Evolutionary conservation across 2,888 invertebrate species (phyloP).

Genomic region (Chelonus formosanus): DNA sequence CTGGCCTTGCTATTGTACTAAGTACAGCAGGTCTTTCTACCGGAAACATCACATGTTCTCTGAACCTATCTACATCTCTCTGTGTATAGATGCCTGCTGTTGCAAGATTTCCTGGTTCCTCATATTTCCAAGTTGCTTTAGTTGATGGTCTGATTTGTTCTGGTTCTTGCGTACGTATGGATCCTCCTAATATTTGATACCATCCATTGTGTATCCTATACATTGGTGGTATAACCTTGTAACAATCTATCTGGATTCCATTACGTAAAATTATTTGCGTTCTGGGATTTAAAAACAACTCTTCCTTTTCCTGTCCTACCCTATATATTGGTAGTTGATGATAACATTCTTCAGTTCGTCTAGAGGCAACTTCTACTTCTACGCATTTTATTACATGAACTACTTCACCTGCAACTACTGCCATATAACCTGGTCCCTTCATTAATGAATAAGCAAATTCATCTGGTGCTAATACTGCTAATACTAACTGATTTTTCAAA

Average conservation of each 20-base stretch:
- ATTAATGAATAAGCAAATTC: slow-evolving; percentile 40
- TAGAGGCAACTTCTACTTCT: slow-evolving; percentile 32
- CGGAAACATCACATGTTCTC: slow-evolving; percentile 33
- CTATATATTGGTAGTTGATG: neutral
- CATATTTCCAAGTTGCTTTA: slow-evolving; percentile 16
- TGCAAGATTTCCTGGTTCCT: slow-evolving; percentile 11
- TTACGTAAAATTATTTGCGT: slow-evolving; percentile 20
- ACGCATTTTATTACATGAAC: slow-evolving; percentile 42
- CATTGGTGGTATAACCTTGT: neutral
- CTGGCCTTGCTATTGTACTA: slow-evolving; percentile 16
- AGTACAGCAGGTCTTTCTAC: slow-evolving; percentile 31
- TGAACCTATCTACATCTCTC: slow-evolving; percentile 24
- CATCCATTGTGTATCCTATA: slow-evolving; percentile 8
- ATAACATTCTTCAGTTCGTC: slow-evolving; percentile 30
- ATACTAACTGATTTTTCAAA: slow-evolving; percentile 37
- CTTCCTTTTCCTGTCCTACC: neutral
- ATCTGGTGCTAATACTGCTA: slow-evolving; percentile 41
- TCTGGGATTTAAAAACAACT: slow-evolving; percentile 3
- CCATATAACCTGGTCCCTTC: slow-evolving; percentile 40
- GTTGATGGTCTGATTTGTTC: neutral
- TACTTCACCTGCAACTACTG: slow-evolving; percentile 42
- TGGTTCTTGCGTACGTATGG: neutral
- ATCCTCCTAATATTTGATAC: slow-evolving; percentile 3
- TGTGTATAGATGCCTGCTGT: slow-evolving; percentile 19
- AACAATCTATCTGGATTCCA: slow-evolving; percentile 20